A percentile compares a stretch with the other conserved stretches of the same genome.
phyloP scores from a whole-genome alignment of 2,888 invertebrate genomes.

The Meganola albula region DNA sequence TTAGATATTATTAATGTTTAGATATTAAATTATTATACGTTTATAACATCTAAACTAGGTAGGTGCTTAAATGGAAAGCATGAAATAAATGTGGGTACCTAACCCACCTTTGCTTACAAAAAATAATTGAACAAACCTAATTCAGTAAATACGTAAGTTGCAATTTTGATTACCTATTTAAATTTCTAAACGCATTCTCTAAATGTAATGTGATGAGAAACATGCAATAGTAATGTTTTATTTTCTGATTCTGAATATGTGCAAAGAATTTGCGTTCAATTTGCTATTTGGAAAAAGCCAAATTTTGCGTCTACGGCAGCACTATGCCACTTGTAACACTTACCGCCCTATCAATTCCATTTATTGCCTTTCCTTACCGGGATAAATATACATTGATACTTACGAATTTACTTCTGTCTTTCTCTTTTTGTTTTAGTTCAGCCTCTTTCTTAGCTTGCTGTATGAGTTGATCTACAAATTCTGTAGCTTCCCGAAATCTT shows the following conservation, averaged over 20 bases:
- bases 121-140: too few relatives aligned
- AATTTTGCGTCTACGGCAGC: conserved; percentile 55
- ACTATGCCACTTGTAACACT: conserved; percentile 61
- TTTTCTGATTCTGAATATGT: conserved; percentile 18
- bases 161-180: too few relatives aligned
- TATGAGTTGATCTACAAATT: conserved; percentile 79
- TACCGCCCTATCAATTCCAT: conserved; percentile 71
- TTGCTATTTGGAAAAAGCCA: conserved; percentile 60
- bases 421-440: conserved; percentile 75
- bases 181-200: too few relatives aligned
- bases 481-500: conserved; percentile 75
- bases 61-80: too few relatives aligned
- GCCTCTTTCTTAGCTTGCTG: conserved; percentile 79
- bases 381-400: conserved; percentile 74
- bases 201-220: conserved; percentile 28
- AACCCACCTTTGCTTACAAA: too few relatives aligned
- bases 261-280: conserved; percentile 6
- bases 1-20: too few relatives aligned
- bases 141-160: too few relatives aligned
- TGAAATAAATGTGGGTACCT: too few relatives aligned
- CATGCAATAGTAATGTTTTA: conserved; percentile 40
- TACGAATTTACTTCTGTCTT: conserved; percentile 78
- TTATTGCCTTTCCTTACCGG: conserved; percentile 55
- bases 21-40: too few relatives aligned
- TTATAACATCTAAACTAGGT: too few relatives aligned